Percentiles rank a stretch among this genome's conserved stretches.
Evolutionary conservation across 2,888 invertebrate species (phyloP).

Genomic region (Arrhopalites spinosus): DNA sequence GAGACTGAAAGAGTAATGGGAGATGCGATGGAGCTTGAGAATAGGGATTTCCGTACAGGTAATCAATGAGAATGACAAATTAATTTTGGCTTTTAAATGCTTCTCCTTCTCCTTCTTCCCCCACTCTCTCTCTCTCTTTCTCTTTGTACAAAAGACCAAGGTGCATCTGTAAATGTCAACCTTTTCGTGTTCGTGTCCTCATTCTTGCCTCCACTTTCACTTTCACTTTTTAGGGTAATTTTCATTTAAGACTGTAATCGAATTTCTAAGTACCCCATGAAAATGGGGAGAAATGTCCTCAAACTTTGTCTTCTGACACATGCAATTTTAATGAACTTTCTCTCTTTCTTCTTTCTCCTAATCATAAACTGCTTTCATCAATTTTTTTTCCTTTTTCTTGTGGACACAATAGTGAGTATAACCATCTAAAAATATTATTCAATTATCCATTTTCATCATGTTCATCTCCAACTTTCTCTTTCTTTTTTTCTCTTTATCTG

Average conservation of each 20-base stretch:
- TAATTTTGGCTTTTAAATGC: constrained; percentile 18
- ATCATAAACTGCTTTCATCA: background rate
- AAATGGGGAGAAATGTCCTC: no score
- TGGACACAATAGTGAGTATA: background rate
- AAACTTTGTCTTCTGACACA: no score
- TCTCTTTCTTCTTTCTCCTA: constrained; percentile 2
- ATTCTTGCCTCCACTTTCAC: no score
- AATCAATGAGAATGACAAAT: constrained; percentile 32
- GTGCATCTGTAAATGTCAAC: constrained; percentile 24
- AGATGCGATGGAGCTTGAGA: background rate
- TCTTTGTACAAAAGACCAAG: background rate
- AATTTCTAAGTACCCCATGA: no score
- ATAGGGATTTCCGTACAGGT: constrained; percentile 18
- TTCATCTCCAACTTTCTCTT: background rate
- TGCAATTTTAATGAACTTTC: background rate
- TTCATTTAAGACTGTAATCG: background rate
- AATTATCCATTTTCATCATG: background rate
- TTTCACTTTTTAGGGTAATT: background rate
- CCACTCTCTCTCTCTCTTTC: background rate
- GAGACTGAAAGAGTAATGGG: background rate
- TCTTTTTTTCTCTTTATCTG: background rate
- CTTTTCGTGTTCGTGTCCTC: background rate
- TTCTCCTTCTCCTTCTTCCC: background rate
- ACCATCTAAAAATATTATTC: background rate
- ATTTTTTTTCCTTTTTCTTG: background rate